Base-by-base conservation (phyloP, 2,888 invertebrate species). In the Phrixothrix hirtus region DNA sequence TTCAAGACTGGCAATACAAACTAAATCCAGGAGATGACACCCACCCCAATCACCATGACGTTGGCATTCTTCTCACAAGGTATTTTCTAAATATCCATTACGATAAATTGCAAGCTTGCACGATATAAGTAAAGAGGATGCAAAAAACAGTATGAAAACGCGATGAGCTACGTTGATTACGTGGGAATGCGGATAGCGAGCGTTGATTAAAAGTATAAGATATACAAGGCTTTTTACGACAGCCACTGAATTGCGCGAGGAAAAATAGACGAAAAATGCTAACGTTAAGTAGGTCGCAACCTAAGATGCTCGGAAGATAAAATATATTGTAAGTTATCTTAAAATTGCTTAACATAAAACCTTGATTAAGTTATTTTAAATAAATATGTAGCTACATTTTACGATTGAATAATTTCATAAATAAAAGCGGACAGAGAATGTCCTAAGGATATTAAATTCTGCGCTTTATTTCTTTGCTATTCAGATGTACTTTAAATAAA, bases 21-120 rank as follows among this genome's bases (percentile, higher is more conserved):
- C 74, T 81, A 41, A 82, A 82, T 65, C 79, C 80, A 1, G 72
- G 72, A 27, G 76, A 78, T 51, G 81, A 81, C 58, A 67, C 70
- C 10, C 79, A 81, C 61, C 80, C 82, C 4, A 80, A 81, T 63
- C 82, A 82, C 62, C 83, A 83, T 65, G 83, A 83, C 65, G 76
- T 80, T 4, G 82, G 81, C 11, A 66, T 83, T 49, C 73, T 82
- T 14, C 67, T 83, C 13, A 81, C 81, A 12, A 80, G 78, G 81
- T 81, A 68, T 44, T 49, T 51, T 52, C 42, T 41, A 45, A 54
- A 49, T 49, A 46, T 50, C 46, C 49, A 57, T 55, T 51, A 54
- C 55, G 39, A 49, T 49, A 49, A 54, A 49, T 49, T 54, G 46
- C 52, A 46, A 45, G 26, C 42, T 42, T 46, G 52, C 52, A 42